Conservation (phyloP, 2,797 vertebrate genomes). For the Podarcis siculus region DNA sequence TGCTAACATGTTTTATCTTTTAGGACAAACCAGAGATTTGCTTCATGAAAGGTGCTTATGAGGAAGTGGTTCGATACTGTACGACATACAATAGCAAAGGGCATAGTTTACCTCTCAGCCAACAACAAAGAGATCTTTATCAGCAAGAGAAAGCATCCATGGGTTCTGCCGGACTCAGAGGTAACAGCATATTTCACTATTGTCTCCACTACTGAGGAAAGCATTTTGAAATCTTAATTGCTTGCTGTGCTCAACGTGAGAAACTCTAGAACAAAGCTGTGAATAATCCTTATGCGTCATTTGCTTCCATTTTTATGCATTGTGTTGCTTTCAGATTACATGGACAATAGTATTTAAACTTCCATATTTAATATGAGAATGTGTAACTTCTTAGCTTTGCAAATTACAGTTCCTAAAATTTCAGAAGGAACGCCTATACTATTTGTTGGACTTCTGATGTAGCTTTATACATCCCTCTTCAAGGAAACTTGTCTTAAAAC, state of each 20-base stretch:
- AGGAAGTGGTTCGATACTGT: conserved; percentile 92
- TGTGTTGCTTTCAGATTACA: background rate
- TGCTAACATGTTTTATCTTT: conserved; percentile 49
- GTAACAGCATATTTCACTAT: conserved; percentile 73
- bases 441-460: background rate
- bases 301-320: background rate
- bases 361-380: background rate
- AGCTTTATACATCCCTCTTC: background rate
- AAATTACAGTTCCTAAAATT: background rate
- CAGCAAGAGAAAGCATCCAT: conserved; percentile 93
- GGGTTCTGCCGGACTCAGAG: conserved; percentile 92
- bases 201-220: background rate
- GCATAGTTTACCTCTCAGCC: conserved; percentile 79
- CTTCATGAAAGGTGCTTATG: conserved; percentile 95
- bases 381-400: background rate
- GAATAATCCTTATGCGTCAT: background rate
- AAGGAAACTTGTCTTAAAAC: background rate
- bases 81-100: conserved; percentile 89
- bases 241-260: background rate
- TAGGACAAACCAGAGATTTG: conserved; percentile 90
- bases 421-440: background rate
- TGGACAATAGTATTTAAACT: background rate
- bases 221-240: conserved; percentile 5
- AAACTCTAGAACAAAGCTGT: background rate
- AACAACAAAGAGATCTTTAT: conserved; percentile 92